These are phyloP conservation scores for Kryphioiulus occultus DNA, from an alignment of 2,888 invertebrate genomes.

Conservation along the genomic window DNA sequence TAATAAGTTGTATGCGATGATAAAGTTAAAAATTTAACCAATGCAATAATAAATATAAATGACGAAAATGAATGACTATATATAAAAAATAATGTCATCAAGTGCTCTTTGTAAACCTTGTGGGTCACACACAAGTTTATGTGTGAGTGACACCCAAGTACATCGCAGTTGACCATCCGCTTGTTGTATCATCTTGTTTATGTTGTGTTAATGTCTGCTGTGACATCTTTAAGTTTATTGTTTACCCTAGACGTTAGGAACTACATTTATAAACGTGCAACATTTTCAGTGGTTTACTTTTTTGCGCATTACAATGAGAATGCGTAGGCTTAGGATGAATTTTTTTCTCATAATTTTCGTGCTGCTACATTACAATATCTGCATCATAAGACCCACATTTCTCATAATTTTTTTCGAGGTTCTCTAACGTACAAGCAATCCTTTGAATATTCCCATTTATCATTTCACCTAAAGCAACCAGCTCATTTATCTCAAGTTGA, in stretches of 20 bases:
- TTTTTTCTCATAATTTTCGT: not conserved
- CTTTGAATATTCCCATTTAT: conserved; percentile 21
- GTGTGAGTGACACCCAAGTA: too few species aligned
- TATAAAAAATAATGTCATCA: too few species aligned
- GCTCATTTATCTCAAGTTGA: conserved; percentile 1
- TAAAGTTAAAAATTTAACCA: too few species aligned
- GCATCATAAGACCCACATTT: not conserved
- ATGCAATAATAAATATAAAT: too few species aligned
- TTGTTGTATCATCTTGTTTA: too few species aligned
- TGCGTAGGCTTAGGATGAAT: not conserved
- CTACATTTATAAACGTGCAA: not conserved
- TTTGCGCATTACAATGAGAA: not conserved
- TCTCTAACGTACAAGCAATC: not conserved
- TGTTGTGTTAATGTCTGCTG: too few species aligned
- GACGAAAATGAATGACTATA: too few species aligned
- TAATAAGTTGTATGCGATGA: too few species aligned
- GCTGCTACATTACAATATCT: too few species aligned
- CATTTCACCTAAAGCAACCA: not conserved
- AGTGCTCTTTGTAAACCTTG: too few species aligned
- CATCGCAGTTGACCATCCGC: too few species aligned
- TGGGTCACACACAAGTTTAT: too few species aligned
- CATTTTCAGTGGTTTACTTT: not conserved
- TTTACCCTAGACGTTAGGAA: not conserved
- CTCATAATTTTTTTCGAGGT: not conserved
- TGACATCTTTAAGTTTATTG: not conserved